Evolutionary conservation across 2,113 vertebrate genomes (phyloP).

Genomic region (Morone chrysops): DNA sequence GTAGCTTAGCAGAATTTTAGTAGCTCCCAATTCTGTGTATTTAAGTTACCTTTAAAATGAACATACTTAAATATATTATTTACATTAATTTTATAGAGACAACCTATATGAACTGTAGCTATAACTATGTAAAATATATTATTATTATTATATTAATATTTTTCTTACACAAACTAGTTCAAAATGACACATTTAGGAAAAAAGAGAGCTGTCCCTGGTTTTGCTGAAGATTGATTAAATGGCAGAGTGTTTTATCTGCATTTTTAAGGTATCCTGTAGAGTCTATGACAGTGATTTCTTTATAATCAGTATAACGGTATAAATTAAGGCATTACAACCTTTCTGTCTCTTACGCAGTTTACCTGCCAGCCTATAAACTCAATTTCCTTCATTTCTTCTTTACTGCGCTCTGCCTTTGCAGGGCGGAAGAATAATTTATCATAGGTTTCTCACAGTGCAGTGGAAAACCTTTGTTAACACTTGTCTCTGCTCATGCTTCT

Average conservation of each 20-base stretch:
- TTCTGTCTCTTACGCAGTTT: not conserved
- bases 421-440: not conserved
- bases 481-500: constrained; percentile 1
- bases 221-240: not conserved
- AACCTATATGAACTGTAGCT: not conserved
- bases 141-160: not conserved
- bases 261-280: not conserved
- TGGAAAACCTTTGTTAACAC: not conserved
- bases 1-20: not conserved
- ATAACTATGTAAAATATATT: not conserved
- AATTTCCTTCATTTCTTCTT: not conserved
- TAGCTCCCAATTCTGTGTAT: not conserved
- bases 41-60: too few species aligned
- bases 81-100: not conserved
- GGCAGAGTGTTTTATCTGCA: not conserved
- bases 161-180: not conserved
- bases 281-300: not conserved
- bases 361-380: not conserved
- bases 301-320: not conserved
- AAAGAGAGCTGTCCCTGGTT: not conserved
- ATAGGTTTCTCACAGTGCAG: not conserved
- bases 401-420: not conserved
- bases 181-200: not conserved
- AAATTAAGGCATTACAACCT: not conserved
- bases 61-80: not conserved